phyloP scores from a whole-genome alignment of 2,888 invertebrate species.

The Dyspetes luteomarginatus region DNA sequence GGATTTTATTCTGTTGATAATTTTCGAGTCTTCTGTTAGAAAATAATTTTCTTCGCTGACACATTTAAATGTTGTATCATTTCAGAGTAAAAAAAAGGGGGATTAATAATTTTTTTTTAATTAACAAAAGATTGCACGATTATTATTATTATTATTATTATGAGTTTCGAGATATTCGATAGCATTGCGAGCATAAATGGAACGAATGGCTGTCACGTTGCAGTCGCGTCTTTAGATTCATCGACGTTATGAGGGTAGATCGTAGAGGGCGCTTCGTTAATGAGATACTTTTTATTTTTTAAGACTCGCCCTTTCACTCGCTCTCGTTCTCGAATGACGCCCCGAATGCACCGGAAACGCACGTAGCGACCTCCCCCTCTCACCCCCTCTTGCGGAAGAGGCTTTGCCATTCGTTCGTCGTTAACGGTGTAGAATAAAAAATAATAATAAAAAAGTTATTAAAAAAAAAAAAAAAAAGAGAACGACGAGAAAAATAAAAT shows the following conservation, averaged over 20 bases:
- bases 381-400: slow-evolving; percentile 50
- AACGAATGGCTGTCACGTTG: slow-evolving; percentile 13
- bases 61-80: too few species aligned
- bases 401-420: slow-evolving; percentile 61
- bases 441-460: slow-evolving; percentile 9
- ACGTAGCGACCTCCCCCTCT: slow-evolving; percentile 47
- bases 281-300: slow-evolving; percentile 66
- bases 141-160: slow-evolving; percentile 11
- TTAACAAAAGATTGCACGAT: slow-evolving; percentile 7
- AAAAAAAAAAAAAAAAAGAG: not conserved
- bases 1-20: too few species aligned
- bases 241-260: slow-evolving; percentile 43
- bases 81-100: too few species aligned
- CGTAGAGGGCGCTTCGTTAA: slow-evolving; percentile 59
- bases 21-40: too few species aligned
- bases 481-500: not conserved
- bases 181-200: not conserved
- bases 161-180: not conserved
- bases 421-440: slow-evolving; percentile 57
- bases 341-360: slow-evolving; percentile 56
- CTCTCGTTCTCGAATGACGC: slow-evolving; percentile 22
- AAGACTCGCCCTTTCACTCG: slow-evolving; percentile 35
- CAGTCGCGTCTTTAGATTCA: slow-evolving; percentile 55
- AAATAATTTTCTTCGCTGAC: too few species aligned
- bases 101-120: not conserved